phyloP scores from a whole-genome alignment of 2,888 invertebrate species.

The Craniophora ligustri region DNA sequence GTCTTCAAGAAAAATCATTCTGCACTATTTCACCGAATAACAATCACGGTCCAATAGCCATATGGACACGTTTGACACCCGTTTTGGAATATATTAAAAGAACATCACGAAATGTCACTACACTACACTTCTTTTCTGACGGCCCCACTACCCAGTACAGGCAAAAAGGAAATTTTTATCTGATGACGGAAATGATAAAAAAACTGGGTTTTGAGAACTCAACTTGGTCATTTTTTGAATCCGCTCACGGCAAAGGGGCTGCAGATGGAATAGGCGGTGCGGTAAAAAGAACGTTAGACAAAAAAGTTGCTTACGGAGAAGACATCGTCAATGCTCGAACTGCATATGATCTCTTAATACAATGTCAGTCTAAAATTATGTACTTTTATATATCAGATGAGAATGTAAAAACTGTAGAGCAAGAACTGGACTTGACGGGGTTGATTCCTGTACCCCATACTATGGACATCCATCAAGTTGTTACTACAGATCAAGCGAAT shows the following conservation, averaged over 20 bases:
- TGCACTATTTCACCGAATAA: slow-evolving; percentile 19
- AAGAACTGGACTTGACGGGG: too few relatives aligned
- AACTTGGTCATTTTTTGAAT: slow-evolving; percentile 33
- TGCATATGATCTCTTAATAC: too few relatives aligned
- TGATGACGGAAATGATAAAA: slow-evolving; percentile 8
- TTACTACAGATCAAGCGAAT: slow-evolving; percentile 8
- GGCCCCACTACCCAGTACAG: slow-evolving; percentile 25
- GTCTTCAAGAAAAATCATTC: slow-evolving; percentile 28
- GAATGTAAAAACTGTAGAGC: slow-evolving; percentile 9
- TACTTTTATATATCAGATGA: slow-evolving; percentile 14
- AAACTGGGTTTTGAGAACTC: slow-evolving; percentile 11
- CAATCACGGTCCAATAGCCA: slow-evolving; percentile 26
- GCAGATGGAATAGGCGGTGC: slow-evolving; percentile 18
- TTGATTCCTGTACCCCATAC: slow-evolving; percentile 22
- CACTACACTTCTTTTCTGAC: slow-evolving; percentile 32
- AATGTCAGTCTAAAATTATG: slow-evolving; percentile 8
- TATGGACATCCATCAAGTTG: slow-evolving; percentile 18
- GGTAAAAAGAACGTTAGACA: slow-evolving; percentile 23
- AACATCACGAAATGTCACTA: slow-evolving; percentile 12
- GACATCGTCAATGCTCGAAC: slow-evolving; percentile 20
- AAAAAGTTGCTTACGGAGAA: slow-evolving; percentile 20
- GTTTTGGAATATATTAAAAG: slow-evolving; percentile 29
- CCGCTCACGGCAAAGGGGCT: slow-evolving; percentile 35
- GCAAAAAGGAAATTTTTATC: slow-evolving; percentile 12
- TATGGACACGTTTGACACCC: slow-evolving; percentile 35